Evolutionary conservation across 2,888 invertebrate genomes (phyloP).

Genomic region (Cabera pusaria): DNA sequence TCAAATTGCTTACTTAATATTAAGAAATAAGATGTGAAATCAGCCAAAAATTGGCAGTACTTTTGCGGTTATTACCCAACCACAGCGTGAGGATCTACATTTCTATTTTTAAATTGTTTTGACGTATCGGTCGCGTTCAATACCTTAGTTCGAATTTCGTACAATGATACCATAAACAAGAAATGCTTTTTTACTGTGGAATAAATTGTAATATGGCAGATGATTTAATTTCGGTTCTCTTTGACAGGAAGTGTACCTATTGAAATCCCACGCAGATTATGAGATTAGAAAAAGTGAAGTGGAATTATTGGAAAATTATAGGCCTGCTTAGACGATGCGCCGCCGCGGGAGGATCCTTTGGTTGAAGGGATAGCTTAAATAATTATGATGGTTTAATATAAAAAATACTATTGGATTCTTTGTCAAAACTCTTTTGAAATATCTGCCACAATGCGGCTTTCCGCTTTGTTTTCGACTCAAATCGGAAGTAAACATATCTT

Average conservation of each 20-base stretch:
- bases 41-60: slow-evolving; percentile 55
- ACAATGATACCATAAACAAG: slow-evolving; percentile 73
- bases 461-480: too few relatives aligned
- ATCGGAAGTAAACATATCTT: too few relatives aligned
- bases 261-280: slow-evolving; percentile 77
- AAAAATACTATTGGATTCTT: slow-evolving; percentile 17
- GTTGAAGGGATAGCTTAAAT: slow-evolving; percentile 49
- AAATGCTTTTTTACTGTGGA: slow-evolving; percentile 47
- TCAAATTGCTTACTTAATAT: slow-evolving; percentile 54
- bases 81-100: slow-evolving; percentile 44
- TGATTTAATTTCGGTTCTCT: slow-evolving; percentile 61
- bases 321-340: slow-evolving; percentile 52
- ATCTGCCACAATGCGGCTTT: too few relatives aligned
- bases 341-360: slow-evolving; percentile 42
- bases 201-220: slow-evolving; percentile 48
- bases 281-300: slow-evolving; percentile 68
- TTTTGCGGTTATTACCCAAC: slow-evolving; percentile 71
- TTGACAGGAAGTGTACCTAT: slow-evolving; percentile 71
- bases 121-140: slow-evolving; percentile 64
- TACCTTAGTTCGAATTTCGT: slow-evolving; percentile 46
- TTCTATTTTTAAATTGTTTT: slow-evolving; percentile 64
- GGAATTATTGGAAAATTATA: slow-evolving; percentile 76
- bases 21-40: slow-evolving; percentile 46
- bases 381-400: slow-evolving; percentile 45
- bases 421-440: too few relatives aligned